These are phyloP conservation scores for Eurystomus gularis DNA, from an alignment of 2,113 vertebrate genomes.

Conservation along the genomic window DNA sequence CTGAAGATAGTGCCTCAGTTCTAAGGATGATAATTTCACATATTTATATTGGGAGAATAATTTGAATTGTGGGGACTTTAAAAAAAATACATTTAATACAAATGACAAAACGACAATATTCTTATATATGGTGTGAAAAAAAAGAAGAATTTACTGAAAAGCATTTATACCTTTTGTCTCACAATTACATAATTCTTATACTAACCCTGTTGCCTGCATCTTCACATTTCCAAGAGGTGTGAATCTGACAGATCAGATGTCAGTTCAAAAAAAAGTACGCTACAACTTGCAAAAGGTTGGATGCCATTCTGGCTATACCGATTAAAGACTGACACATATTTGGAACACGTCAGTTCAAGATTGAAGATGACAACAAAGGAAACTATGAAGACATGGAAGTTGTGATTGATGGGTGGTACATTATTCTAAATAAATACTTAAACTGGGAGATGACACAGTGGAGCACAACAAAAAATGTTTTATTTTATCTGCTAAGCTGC, in stretches of 20 bases:
- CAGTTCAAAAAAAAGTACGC: conserved; percentile 35
- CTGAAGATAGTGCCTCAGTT: not conserved
- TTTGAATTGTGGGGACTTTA: not conserved
- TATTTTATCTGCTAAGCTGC: not conserved
- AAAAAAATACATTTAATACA: not conserved
- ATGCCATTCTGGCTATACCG: conserved; percentile 38
- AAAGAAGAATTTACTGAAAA: not conserved
- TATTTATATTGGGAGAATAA: not conserved
- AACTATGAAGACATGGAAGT: conserved; percentile 1
- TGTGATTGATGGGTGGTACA: not conserved
- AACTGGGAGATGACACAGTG: not conserved
- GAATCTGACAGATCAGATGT: conserved; percentile 66
- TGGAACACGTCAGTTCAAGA: conserved; percentile 48
- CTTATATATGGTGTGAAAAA: not conserved
- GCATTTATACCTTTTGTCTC: conserved; percentile 26
- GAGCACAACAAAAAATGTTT: not conserved
- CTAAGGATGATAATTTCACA: not conserved
- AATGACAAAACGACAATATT: not conserved
- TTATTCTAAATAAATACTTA: conserved; percentile 15
- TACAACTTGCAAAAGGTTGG: conserved; percentile 58
- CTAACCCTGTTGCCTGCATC: conserved; percentile 52
- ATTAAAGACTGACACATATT: conserved; percentile 64
- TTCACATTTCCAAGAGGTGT: conserved; percentile 55
- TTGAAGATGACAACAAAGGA: conserved; percentile 35
- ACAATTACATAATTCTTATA: conserved; percentile 32